phyloP scores from a whole-genome alignment of 2,888 invertebrate species.

The Tanaodytes sp. region DNA sequence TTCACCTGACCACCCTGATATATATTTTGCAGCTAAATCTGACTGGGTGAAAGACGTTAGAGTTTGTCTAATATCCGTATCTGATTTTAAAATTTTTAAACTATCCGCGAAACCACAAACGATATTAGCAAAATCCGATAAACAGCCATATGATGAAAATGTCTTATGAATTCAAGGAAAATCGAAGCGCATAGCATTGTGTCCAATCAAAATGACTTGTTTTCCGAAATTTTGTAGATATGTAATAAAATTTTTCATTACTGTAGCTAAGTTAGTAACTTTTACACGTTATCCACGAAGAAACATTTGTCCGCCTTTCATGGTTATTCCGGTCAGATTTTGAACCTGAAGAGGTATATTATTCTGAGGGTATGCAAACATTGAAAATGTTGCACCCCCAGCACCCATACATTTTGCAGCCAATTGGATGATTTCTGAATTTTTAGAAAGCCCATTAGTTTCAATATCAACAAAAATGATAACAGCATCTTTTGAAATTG shows the following conservation, averaged over 20 bases:
- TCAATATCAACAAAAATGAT: conserved; percentile 28
- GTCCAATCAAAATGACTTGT: conserved; percentile 25
- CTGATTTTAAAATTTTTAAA: conserved; percentile 13
- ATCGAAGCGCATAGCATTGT: conserved; percentile 29
- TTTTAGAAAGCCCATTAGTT: conserved; percentile 19
- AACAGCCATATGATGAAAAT: conserved; percentile 4
- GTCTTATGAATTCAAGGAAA: conserved; percentile 26
- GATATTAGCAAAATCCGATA: conserved; percentile 13
- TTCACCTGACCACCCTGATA: background rate
- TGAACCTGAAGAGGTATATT: conserved; percentile 13
- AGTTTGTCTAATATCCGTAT: background rate
- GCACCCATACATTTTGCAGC: conserved; percentile 24
- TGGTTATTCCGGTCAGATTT: conserved; percentile 19
- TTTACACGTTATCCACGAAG: too few species aligned
- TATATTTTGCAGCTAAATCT: conserved; percentile 1
- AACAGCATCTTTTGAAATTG: background rate
- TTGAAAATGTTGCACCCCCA: conserved; percentile 12
- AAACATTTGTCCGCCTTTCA: conserved; percentile 27
- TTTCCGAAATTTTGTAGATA: background rate
- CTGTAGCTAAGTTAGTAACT: conserved; percentile 7
- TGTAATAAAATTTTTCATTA: background rate
- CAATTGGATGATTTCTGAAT: conserved; percentile 30
- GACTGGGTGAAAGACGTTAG: conserved; percentile 23
- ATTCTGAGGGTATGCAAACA: conserved; percentile 24
- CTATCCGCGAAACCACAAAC: conserved; percentile 25